Evolutionary conservation across 2,888 invertebrate species (phyloP).

Genomic region (Drosophila eohydei): DNA sequence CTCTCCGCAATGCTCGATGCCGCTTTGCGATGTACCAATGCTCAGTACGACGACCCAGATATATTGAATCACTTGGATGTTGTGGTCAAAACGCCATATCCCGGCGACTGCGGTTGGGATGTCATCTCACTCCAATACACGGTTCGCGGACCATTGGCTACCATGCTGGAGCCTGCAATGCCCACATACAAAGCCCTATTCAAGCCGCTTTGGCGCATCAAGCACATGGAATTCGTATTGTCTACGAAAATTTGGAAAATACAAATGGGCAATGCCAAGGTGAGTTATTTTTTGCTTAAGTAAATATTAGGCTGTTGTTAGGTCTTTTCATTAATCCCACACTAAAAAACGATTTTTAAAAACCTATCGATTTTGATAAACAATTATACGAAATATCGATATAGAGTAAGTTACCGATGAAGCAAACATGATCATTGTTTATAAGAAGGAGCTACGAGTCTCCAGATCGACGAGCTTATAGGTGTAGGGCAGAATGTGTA

Average conservation of each 20-base stretch:
- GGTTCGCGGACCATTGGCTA: conserved; percentile 84
- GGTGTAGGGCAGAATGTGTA: background rate
- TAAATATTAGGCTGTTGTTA: background rate
- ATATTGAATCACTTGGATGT: conserved; percentile 95
- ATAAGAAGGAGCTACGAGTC: background rate
- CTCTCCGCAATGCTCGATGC: conserved; percentile 93
- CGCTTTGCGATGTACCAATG: conserved; percentile 95
- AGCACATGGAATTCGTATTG: conserved; percentile 84
- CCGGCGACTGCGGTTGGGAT: conserved; percentile 85
- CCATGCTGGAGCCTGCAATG: conserved; percentile 85
- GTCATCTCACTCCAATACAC: conserved; percentile 84
- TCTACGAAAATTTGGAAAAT: conserved; percentile 85
- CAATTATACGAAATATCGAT: background rate
- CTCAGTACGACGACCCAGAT: conserved; percentile 96
- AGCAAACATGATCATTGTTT: background rate
- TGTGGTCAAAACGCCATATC: conserved; percentile 86
- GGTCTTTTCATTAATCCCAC: background rate
- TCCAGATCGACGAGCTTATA: background rate
- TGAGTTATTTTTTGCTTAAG: conserved; percentile 53
- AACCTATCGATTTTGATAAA: background rate
- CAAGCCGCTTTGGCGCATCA: conserved; percentile 84
- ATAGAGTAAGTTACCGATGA: background rate
- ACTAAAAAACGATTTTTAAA: too few relatives aligned
- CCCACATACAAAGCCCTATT: conserved; percentile 83
- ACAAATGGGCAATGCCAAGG: conserved; percentile 85